Conservation (phyloP, 2,113 vertebrate genomes). For the Spermophilus dauricus region DNA sequence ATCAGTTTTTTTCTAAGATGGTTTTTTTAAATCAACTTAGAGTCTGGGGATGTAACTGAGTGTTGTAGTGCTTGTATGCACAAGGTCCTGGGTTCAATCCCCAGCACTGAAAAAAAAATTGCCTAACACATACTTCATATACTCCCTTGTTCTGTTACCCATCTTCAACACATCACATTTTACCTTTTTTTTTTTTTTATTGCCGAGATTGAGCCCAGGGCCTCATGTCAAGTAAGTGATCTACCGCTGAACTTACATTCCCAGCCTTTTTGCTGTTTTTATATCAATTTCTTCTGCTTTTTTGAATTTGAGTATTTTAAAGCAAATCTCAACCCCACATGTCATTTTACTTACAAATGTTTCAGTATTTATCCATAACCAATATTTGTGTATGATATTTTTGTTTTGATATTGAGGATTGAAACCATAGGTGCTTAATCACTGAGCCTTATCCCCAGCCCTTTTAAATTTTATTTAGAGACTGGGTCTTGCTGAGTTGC, state of each 20-base stretch:
- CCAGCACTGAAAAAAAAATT: no score
- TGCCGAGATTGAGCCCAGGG: not conserved
- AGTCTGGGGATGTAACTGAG: no score
- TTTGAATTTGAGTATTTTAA: slow-evolving; percentile 7
- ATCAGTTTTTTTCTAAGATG: not conserved
- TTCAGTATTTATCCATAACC: not conserved
- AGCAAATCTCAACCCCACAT: not conserved
- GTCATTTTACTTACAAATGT: slow-evolving; percentile 33
- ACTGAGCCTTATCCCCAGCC: no score
- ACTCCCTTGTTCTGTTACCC: not conserved
- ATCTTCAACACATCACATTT: not conserved
- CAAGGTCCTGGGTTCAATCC: no score
- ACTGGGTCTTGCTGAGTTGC: no score
- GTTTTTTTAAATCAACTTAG: no score
- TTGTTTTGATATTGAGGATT: no score
- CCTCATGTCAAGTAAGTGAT: not conserved
- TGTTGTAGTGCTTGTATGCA: no score
- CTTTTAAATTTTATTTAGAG: no score
- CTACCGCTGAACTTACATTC: no score
- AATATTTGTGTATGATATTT: not conserved
- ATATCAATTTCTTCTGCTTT: not conserved
- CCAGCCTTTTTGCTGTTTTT: not conserved
- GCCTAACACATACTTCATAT: not conserved
- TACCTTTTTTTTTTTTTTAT: not conserved
- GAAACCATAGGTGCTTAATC: no score